These are phyloP conservation scores for Lydus trimaculatus DNA, from an alignment of 2,888 invertebrate genomes.

Conservation along the genomic window DNA sequence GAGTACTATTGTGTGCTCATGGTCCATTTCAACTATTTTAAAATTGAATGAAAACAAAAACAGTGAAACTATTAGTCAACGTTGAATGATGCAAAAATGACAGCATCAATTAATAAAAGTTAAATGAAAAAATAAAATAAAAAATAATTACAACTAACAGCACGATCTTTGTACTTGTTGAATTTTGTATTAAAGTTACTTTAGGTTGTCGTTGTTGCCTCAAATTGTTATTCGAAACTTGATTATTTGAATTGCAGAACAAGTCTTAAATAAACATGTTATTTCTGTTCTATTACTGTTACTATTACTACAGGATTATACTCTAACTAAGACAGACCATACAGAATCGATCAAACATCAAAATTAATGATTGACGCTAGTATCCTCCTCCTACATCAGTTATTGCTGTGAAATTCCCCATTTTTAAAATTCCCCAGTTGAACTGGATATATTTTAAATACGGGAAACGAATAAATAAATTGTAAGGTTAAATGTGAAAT, in stretches of 20 bases:
- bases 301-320: background rate
- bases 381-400: too few species aligned
- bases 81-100: background rate
- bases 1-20: conserved; percentile 62
- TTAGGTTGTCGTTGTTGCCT: background rate
- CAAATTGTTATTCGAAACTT: background rate
- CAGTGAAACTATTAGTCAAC: background rate
- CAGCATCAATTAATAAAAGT: background rate
- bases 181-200: background rate
- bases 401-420: too few species aligned
- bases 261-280: background rate
- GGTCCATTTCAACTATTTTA: conserved; percentile 25
- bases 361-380: too few species aligned
- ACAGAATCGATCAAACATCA: background rate
- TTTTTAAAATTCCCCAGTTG: background rate
- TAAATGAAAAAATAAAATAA: background rate
- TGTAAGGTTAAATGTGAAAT: too few species aligned
- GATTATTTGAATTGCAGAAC: background rate
- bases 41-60: background rate
- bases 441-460: too few species aligned
- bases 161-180: background rate
- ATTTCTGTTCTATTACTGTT: background rate
- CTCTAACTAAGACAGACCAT: background rate
- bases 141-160: background rate
- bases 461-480: too few species aligned